A percentile compares a stretch with the other conserved stretches of the same genome.
phyloP scores from a whole-genome alignment of 2,888 invertebrate genomes.

The Drosophila flavopinicola region DNA sequence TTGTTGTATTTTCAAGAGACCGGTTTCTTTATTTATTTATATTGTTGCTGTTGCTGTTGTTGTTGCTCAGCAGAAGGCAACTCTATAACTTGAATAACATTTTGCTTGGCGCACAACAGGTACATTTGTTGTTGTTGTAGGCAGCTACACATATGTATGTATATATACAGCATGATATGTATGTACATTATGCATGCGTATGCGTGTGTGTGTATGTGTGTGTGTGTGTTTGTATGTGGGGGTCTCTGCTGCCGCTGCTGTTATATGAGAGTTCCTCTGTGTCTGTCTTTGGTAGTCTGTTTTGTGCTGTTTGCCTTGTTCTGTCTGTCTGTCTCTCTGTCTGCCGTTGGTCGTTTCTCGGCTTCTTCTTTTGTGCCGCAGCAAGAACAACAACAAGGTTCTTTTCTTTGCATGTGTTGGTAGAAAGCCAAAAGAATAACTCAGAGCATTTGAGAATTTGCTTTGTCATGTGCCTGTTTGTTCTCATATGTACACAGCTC shows the following conservation, averaged over 20 bases:
- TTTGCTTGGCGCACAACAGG: conserved; percentile 46
- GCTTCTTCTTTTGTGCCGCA: conserved; percentile 32
- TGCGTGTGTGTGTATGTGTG: conserved; percentile 11
- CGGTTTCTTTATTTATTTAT: conserved; percentile 50
- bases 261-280: conserved; percentile 68
- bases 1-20: conserved; percentile 20
- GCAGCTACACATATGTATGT: conserved; percentile 15
- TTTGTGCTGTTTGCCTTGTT: conserved; percentile 7
- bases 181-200: conserved; percentile 21
- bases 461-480: conserved; percentile 64
- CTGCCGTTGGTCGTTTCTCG: conserved; percentile 64
- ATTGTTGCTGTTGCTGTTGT: conserved; percentile 6
- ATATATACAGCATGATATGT: conserved; percentile 34
- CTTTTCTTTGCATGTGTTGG: conserved; percentile 47
- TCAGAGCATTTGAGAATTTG: conserved; percentile 59
- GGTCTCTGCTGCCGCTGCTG: conserved; percentile 34
- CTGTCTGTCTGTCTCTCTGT: conserved; percentile 32
- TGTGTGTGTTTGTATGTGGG: conserved; percentile 28
- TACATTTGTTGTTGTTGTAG: conserved; percentile 38
- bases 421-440: conserved; percentile 67
- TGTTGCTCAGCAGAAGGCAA: conserved; percentile 42
- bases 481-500: conserved; percentile 34
- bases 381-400: conserved; percentile 15
- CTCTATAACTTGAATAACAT: conserved; percentile 58
- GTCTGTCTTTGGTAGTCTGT: conserved; percentile 20